Percentiles rank a stretch among this genome's conserved stretches.
These are phyloP conservation scores for Parnassius mnemosyne DNA, from an alignment of 2,888 invertebrate genomes.

Conservation along the genomic window DNA sequence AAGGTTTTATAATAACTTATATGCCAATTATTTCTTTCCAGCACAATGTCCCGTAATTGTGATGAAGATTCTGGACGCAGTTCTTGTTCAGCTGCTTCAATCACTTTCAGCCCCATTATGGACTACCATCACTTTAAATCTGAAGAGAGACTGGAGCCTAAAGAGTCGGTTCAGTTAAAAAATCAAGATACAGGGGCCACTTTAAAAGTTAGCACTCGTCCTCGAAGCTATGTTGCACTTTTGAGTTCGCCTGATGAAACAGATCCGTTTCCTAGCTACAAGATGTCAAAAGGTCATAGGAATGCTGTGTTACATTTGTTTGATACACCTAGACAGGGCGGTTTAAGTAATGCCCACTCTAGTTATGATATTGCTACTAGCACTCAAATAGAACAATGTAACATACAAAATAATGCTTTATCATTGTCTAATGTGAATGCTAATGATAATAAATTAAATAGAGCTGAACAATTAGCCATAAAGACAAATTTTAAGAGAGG, in stretches of 20 bases:
- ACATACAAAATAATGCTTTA: slow-evolving; percentile 50
- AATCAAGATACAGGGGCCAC: slow-evolving; percentile 66
- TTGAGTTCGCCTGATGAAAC: slow-evolving; percentile 74
- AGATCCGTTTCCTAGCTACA: slow-evolving; percentile 72
- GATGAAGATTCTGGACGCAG: slow-evolving; percentile 76
- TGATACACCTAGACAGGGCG: slow-evolving; percentile 61
- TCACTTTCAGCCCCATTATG: slow-evolving; percentile 59
- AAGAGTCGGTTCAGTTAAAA: slow-evolving; percentile 34
- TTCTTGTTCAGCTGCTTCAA: slow-evolving; percentile 71
- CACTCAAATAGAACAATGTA: slow-evolving; percentile 64
- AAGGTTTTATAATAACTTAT: background rate
- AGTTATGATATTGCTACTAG: slow-evolving; percentile 71
- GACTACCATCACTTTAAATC: slow-evolving; percentile 45
- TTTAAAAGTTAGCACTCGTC: slow-evolving; percentile 68
- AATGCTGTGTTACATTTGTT: slow-evolving; percentile 62
- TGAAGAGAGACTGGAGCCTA: slow-evolving; percentile 31
- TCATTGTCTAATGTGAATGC: slow-evolving; percentile 55
- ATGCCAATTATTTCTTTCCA: slow-evolving; percentile 38
- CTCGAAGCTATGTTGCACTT: slow-evolving; percentile 59
- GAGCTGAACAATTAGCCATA: slow-evolving; percentile 34
- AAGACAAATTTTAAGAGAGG: slow-evolving; percentile 68
- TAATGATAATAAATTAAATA: slow-evolving; percentile 43
- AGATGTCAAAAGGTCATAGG: slow-evolving; percentile 51
- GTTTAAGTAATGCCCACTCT: slow-evolving; percentile 70
- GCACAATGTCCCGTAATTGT: slow-evolving; percentile 61